These are phyloP conservation scores for Lineus longissimus DNA, from an alignment of 1,140 invertebrate genomes.

Conservation along the genomic window DNA sequence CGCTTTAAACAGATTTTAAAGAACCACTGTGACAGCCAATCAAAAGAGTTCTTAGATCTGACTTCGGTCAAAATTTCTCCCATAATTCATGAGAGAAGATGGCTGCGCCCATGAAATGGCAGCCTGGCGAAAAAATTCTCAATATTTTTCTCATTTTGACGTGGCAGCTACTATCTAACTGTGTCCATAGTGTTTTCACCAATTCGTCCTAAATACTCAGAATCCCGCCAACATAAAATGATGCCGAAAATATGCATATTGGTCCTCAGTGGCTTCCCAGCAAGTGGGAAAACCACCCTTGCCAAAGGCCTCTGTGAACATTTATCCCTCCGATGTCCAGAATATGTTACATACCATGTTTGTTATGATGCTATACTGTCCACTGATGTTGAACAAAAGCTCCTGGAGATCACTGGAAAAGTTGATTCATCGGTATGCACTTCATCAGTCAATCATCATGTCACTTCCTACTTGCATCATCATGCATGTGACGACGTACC, in stretches of 20 bases:
- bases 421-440: not conserved
- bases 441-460: no score
- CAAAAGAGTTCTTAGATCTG: no score
- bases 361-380: constrained; percentile 43
- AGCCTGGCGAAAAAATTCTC: no score
- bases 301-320: constrained; percentile 18
- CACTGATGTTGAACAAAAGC: constrained; percentile 24
- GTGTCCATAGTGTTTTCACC: no score
- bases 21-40: no score
- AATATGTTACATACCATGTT: constrained; percentile 19
- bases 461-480: no score
- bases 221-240: not conserved
- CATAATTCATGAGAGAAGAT: not conserved
- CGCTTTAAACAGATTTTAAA: no score
- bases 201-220: no score
- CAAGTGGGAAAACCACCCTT: constrained; percentile 42
- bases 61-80: not conserved
- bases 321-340: not conserved
- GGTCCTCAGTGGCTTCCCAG: constrained; percentile 45
- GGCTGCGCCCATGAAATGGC: constrained; percentile 5
- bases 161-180: no score
- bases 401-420: constrained; percentile 11
- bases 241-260: constrained; percentile 20
- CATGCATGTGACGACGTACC: not conserved
- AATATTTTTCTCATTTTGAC: no score